These are phyloP conservation scores for Plutomurus gul DNA, from an alignment of 1,140 invertebrate species.

Conservation along the genomic window DNA sequence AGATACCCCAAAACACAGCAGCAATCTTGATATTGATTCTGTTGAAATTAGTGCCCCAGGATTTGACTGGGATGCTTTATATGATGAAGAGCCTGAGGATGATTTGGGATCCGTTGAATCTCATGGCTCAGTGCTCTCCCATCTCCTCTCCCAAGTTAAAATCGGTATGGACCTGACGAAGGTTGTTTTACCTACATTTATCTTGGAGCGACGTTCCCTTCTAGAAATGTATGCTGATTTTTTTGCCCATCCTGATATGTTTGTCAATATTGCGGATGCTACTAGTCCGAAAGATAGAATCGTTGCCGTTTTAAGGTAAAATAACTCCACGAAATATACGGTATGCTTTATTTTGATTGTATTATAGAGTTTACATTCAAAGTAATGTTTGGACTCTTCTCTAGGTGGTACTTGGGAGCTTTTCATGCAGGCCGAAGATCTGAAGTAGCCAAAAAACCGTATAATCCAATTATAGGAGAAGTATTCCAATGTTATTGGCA, in stretches of 20 bases:
- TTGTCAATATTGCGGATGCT: conserved; percentile 85
- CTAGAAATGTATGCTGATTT: conserved; percentile 98
- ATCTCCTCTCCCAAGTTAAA: conserved; percentile 92
- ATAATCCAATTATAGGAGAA: conserved; percentile 96
- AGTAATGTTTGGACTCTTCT: conserved; percentile 15
- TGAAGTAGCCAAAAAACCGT: conserved; percentile 94
- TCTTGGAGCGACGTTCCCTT: conserved; percentile 90
- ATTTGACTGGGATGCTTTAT: conserved; percentile 49
- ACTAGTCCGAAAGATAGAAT: conserved; percentile 84
- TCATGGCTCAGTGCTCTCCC: conserved; percentile 92
- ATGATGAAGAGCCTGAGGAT: conserved; percentile 44
- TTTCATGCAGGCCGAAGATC: conserved; percentile 96
- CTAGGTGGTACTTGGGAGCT: conserved; percentile 90
- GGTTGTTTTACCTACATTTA: conserved; percentile 95
- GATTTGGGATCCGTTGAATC: conserved; percentile 76
- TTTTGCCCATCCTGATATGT: conserved; percentile 95
- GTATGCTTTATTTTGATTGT: too few relatives aligned
- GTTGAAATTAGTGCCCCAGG: not conserved
- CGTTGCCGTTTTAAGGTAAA: conserved; percentile 76
- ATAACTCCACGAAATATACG: too few relatives aligned
- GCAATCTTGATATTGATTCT: not conserved
- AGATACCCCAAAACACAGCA: too few relatives aligned
- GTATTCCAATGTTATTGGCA: conserved; percentile 90
- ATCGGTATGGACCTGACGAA: conserved; percentile 99
- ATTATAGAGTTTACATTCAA: not conserved